Conservation (phyloP, 1,140 invertebrate species). For the Apis laboriosa region DNA sequence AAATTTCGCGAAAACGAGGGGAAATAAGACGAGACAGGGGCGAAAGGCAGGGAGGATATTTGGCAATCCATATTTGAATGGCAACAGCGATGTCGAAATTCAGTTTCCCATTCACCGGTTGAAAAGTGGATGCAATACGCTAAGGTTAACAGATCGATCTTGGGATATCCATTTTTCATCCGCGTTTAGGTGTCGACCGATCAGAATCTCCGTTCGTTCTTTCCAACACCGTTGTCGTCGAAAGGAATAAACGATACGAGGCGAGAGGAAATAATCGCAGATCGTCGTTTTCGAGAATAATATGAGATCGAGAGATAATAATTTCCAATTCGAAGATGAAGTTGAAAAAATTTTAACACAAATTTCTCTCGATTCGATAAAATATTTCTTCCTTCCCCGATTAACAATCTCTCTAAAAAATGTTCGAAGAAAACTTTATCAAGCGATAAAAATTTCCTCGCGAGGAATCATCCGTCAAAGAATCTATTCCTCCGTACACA, state of each 20-base stretch:
- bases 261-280: not conserved
- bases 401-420: no score
- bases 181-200: slow-evolving; percentile 40
- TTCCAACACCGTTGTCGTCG: not conserved
- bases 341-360: no score
- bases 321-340: no score
- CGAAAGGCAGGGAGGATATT: no score
- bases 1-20: not conserved
- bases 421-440: no score
- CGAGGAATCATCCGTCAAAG: not conserved
- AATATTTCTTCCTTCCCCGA: no score
- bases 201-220: slow-evolving; percentile 19
- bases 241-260: slow-evolving; percentile 1
- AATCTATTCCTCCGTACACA: slow-evolving; percentile 16
- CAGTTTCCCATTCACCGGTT: slow-evolving; percentile 13
- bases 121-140: slow-evolving; percentile 7
- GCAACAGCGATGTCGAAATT: slow-evolving; percentile 23
- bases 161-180: slow-evolving; percentile 48
- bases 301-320: no score
- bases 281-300: no score
- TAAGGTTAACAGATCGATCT: slow-evolving; percentile 28
- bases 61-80: no score
- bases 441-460: not conserved
- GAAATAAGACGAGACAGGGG: no score
- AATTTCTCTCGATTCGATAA: no score